Base-by-base conservation (phyloP, 2,797 vertebrate species). In the Leuciscus waleckii region DNA sequence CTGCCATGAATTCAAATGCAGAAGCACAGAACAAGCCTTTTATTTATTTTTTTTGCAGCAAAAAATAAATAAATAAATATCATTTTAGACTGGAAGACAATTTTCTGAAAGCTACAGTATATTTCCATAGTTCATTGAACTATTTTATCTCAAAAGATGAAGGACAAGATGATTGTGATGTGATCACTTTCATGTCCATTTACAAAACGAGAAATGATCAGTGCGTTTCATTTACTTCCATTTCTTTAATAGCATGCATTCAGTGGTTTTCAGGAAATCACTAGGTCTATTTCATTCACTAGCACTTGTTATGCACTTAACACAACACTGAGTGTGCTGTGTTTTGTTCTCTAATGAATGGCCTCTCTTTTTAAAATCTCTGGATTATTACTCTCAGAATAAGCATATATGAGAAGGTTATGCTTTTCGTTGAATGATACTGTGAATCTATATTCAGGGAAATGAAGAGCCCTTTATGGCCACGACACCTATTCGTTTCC, bases 321-420 rank as follows among this genome's bases (percentile, higher is more conserved):
- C 71, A 58, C 61, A 81, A 67, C 70, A 26, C 58, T 49, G 13
- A 84, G 63, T 69, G 67, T 58, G 43, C 32, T 56, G 75, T 82
- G 85, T 83, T 73, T 68, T 56, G 9, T 68, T 81, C 23, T 76
- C 32, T 85, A 70, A 86, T 85, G 70, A 88, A 88, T 35, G 84
- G 63, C 51, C 54, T 51, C 37, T 56, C 83, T 73, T 81, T 80
- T 73, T 35, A 78, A 86, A 87, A 79, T 49, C 4, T 19, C 21
- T 79, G 82, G 70, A 85, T 83, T 69, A 81, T 61, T 68, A 67
- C 84, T 88, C 23, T 49, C 21, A 49, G 4, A 58, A 51, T 35
- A 29, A 79, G 70, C 56, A 56, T 85, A 23, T 69, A 78, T 68
- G 46, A 21, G 39, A 88, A 87, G 65, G 82, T 87, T 82, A 87